phyloP scores from a whole-genome alignment of 2,888 invertebrate species.

The Tachystola acroxantha region DNA sequence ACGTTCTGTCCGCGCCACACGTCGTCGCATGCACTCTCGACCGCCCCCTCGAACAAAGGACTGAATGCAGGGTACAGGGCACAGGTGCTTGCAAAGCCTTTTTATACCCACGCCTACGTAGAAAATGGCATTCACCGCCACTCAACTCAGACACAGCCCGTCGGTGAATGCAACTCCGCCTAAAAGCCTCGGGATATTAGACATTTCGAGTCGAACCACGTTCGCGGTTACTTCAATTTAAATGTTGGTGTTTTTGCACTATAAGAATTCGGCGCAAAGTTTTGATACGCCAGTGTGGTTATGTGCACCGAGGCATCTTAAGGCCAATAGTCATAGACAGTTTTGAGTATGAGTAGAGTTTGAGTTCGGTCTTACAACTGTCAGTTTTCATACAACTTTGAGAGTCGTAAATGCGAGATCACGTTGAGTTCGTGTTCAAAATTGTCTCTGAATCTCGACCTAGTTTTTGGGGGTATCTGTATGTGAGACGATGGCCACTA shows the following conservation, averaged over 20 bases:
- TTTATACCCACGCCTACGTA: slow-evolving; percentile 40
- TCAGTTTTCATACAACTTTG: too few relatives aligned
- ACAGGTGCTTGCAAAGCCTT: slow-evolving; percentile 45
- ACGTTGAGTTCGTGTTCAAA: too few relatives aligned
- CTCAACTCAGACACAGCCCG: slow-evolving; percentile 37
- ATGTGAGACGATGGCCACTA: too few relatives aligned
- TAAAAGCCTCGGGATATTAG: slow-evolving; percentile 26
- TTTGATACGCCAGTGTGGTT: too few relatives aligned
- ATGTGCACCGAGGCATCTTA: too few relatives aligned
- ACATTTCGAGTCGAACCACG: slow-evolving; percentile 6
- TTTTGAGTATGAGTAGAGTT: too few relatives aligned
- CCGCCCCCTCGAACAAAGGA: slow-evolving; percentile 48
- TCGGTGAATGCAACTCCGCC: slow-evolving; percentile 41
- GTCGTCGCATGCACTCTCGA: slow-evolving; percentile 30
- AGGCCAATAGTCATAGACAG: too few relatives aligned
- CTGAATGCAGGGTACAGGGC: slow-evolving; percentile 48
- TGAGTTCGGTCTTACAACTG: too few relatives aligned
- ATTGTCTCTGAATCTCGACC: too few relatives aligned
- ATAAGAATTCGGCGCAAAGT: too few relatives aligned
- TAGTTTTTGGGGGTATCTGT: too few relatives aligned
- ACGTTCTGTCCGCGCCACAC: not conserved
- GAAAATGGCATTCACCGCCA: slow-evolving; percentile 49
- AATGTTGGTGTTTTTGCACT: not conserved
- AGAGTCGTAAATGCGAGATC: too few relatives aligned
- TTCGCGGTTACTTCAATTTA: not conserved